Conservation (phyloP, 1,140 invertebrate genomes). For the Helicoverpa zea region DNA sequence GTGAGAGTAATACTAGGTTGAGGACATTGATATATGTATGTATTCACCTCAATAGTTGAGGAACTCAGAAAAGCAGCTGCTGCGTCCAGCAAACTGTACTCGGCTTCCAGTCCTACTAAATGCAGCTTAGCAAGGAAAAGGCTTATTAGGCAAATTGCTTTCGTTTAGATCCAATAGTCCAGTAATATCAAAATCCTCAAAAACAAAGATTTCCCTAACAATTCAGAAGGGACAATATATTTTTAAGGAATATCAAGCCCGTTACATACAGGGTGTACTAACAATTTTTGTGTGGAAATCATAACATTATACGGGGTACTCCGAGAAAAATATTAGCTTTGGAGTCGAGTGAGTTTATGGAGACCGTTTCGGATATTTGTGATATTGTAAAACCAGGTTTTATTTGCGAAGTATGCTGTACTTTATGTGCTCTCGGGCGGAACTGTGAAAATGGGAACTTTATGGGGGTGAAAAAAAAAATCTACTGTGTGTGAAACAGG, state of each 20-base stretch:
- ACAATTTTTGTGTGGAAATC: constrained; percentile 33
- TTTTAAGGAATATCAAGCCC: not conserved
- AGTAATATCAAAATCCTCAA: too few relatives aligned
- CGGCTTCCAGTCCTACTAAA: too few relatives aligned
- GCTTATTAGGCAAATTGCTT: too few relatives aligned
- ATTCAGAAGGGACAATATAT: not conserved
- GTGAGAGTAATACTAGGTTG: too few relatives aligned
- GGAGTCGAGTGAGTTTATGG: not conserved
- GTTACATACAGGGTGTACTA: constrained; percentile 6
- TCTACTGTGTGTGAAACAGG: not conserved
- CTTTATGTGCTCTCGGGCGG: not conserved
- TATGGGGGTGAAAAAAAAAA: not conserved
- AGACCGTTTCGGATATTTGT: constrained; percentile 31
- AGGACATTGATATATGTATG: too few relatives aligned
- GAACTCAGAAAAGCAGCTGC: too few relatives aligned
- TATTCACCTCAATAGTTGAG: too few relatives aligned
- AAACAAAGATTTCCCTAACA: too few relatives aligned
- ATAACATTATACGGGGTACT: constrained; percentile 21
- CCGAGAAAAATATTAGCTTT: constrained; percentile 31
- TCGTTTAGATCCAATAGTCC: too few relatives aligned
- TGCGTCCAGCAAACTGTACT: too few relatives aligned
- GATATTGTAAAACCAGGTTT: constrained; percentile 40
- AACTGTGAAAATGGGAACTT: not conserved
- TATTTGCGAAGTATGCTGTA: not conserved
- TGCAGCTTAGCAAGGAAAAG: too few relatives aligned